Percentiles rank a stretch among this genome's conserved stretches.
phyloP scores from a whole-genome alignment of 2,113 vertebrate species.

The Dipodomys merriami region DNA sequence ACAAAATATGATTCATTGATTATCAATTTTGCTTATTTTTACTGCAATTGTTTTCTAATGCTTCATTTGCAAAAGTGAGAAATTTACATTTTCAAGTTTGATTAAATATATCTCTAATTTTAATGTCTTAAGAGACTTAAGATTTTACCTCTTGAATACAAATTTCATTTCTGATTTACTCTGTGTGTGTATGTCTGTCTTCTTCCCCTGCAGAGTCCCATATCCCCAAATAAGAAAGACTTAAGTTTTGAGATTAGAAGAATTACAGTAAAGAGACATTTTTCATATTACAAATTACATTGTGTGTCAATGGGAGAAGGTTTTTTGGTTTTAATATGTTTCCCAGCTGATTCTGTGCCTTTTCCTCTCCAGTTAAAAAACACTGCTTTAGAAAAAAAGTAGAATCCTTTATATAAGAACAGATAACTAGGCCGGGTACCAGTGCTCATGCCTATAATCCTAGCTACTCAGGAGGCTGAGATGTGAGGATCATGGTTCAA shows the following conservation, averaged over 20 bases:
- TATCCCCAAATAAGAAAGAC: background rate
- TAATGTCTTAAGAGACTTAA: background rate
- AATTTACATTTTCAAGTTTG: conserved; percentile 45
- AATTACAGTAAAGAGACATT: background rate
- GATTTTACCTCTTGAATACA: conserved; percentile 6
- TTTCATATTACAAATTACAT: background rate
- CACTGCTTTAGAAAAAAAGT: background rate
- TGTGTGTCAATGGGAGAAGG: background rate
- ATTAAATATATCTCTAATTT: conserved; percentile 28
- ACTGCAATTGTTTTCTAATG: background rate
- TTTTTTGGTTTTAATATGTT: background rate
- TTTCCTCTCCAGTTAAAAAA: background rate
- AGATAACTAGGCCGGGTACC: background rate
- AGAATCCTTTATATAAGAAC: background rate
- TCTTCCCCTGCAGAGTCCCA: background rate
- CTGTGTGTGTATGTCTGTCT: background rate
- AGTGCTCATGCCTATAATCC: too few species aligned
- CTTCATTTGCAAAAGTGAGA: background rate
- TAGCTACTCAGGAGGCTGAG: too few species aligned
- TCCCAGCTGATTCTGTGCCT: background rate
- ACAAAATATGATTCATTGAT: background rate
- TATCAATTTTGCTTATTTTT: background rate
- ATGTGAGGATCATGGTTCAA: too few species aligned
- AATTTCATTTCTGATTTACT: background rate
- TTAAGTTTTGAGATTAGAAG: background rate